Evolutionary conservation across 2,797 vertebrate species (phyloP).

Genomic region (Danio jaintianensis): DNA sequence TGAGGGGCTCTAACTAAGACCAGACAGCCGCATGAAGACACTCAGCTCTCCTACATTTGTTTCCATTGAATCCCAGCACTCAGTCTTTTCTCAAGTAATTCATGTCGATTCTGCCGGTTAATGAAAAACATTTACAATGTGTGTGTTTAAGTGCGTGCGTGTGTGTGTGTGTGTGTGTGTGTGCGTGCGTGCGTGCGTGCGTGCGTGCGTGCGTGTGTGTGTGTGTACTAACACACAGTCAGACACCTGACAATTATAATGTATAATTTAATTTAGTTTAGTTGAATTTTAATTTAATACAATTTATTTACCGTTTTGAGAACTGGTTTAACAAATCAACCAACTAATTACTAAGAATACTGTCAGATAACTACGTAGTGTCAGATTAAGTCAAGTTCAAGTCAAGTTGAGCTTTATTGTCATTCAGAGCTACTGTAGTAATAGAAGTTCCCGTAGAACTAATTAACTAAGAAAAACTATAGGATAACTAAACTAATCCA

Average conservation of each 20-base stretch:
- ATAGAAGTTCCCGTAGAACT: neutral
- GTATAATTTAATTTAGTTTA: neutral
- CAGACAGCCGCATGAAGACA: constrained; percentile 19
- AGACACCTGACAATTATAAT: neutral
- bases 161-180: neutral
- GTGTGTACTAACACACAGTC: neutral
- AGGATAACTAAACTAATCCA: neutral
- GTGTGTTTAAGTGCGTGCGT: neutral
- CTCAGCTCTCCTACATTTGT: neutral
- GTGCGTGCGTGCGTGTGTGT: too few relatives aligned
- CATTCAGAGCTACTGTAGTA: too few relatives aligned
- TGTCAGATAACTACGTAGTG: too few relatives aligned
- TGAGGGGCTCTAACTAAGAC: constrained; percentile 26
- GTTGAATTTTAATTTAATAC: too few relatives aligned
- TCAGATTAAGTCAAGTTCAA: too few relatives aligned
- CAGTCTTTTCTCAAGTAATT: constrained; percentile 3
- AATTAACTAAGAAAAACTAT: neutral
- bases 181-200: neutral
- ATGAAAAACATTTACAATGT: constrained; percentile 4
- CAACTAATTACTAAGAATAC: neutral
- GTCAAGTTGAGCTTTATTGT: too few relatives aligned
- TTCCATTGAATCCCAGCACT: constrained; percentile 6
- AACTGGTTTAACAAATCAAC: neutral
- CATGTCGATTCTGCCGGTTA: neutral
- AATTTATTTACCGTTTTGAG: too few relatives aligned